Evolutionary conservation across 23 tunicate species (phyloP).

Genomic region (Corella eumyota): DNA sequence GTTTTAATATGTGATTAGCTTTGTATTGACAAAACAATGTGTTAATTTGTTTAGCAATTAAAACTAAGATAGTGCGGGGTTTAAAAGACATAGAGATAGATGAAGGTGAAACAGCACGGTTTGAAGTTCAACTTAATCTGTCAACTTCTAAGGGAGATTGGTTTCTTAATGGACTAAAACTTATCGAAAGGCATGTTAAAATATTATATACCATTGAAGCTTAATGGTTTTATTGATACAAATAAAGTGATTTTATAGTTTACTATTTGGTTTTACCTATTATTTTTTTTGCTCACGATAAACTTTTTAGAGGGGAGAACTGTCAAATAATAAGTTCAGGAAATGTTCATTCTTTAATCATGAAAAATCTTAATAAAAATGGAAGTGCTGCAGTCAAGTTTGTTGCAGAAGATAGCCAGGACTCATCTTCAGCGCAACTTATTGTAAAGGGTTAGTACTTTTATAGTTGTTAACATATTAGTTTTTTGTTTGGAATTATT

Average conservation of each 20-base stretch:
- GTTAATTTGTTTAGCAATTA: no score
- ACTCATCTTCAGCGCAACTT: constrained; percentile 17
- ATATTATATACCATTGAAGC: no score
- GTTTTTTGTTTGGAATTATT: no score
- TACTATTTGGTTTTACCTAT: no score
- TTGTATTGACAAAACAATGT: no score
- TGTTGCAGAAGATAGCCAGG: constrained; percentile 2
- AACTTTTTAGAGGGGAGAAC: constrained; percentile 11
- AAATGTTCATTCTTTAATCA: constrained; percentile 16
- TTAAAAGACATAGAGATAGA: constrained; percentile 22
- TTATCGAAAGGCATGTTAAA: constrained; percentile 16
- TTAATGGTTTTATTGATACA: no score
- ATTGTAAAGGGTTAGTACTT: constrained; percentile 15
- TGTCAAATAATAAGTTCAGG: constrained; percentile 34
- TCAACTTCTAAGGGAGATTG: constrained; percentile 16
- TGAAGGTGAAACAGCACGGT: constrained; percentile 33
- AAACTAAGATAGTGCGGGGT: constrained; percentile 14
- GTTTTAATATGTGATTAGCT: no score
- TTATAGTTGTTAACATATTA: no score
- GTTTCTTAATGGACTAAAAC: constrained; percentile 45
- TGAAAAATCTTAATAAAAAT: constrained; percentile 26
- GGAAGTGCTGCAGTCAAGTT: constrained; percentile 42
- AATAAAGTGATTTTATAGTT: no score
- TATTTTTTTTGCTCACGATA: no score
- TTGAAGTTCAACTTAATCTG: constrained; percentile 26